Conservation (phyloP, 2,888 invertebrate genomes). For the Sussaba pulchella region DNA sequence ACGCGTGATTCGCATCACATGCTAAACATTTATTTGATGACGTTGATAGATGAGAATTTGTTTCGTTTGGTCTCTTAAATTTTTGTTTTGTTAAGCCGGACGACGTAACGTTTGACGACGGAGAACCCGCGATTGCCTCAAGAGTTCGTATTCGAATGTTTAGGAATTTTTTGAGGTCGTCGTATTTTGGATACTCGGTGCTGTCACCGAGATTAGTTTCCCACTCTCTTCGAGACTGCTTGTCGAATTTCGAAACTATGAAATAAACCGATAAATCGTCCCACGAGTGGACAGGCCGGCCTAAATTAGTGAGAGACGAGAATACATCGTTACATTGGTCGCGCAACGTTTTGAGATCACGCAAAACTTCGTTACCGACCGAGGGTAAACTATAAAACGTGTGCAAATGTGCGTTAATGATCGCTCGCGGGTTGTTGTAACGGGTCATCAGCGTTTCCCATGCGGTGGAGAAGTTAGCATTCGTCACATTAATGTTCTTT, state of each 20-base stretch:
- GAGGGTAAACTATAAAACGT: neutral
- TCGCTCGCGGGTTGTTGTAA: neutral
- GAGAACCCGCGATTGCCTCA: neutral
- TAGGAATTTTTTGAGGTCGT: neutral
- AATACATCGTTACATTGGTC: no score
- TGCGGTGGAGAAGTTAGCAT: neutral
- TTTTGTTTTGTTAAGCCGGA: neutral
- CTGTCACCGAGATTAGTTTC: neutral
- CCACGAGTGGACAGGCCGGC: neutral
- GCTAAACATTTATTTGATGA: neutral
- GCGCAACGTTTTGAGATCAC: neutral
- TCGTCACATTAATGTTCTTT: neutral
- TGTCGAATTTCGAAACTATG: neutral
- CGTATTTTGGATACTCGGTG: neutral
- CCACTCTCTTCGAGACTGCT: neutral
- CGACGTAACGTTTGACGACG: no score
- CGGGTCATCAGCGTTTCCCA: neutral
- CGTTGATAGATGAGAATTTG: neutral
- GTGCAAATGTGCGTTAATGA: neutral
- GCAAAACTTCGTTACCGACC: neutral
- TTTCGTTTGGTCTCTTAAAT: neutral
- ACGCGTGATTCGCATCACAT: neutral
- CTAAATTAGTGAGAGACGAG: neutral
- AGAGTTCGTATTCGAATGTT: neutral
- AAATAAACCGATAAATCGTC: neutral